Percentiles rank a stretch among this genome's conserved stretches.
Evolutionary conservation across 1,140 invertebrate species (phyloP).

Genomic region (Bicyclus anynana): DNA sequence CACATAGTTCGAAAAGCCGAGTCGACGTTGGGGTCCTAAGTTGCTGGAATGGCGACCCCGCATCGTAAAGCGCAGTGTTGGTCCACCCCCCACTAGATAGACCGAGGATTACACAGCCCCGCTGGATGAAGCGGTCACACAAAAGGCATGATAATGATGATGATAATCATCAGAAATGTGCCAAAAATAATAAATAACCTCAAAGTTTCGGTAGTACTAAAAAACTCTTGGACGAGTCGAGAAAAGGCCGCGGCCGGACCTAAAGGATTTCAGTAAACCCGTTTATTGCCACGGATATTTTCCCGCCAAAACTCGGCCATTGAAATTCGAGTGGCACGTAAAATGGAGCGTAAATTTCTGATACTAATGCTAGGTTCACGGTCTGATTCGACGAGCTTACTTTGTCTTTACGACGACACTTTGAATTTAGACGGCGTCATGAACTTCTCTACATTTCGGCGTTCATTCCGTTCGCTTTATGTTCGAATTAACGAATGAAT

Average conservation of each 20-base stretch:
- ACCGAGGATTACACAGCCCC: too few species aligned
- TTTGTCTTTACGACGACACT: conserved; percentile 35
- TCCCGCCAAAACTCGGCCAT: conserved; percentile 36
- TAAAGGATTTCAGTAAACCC: conserved; percentile 55
- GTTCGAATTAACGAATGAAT: too few species aligned
- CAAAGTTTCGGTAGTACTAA: conserved; percentile 39
- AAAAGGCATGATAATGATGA: too few species aligned
- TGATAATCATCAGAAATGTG: not conserved
- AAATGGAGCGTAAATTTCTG: conserved; percentile 38
- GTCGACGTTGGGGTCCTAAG: too few species aligned
- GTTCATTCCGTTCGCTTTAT: too few species aligned
- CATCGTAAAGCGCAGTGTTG: too few species aligned
- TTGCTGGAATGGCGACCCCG: too few species aligned
- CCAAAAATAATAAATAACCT: conserved; percentile 33
- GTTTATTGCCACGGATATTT: conserved; percentile 43
- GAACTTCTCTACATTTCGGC: not conserved
- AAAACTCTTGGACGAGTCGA: conserved; percentile 47
- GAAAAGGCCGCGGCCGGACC: conserved; percentile 35
- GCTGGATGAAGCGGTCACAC: too few species aligned
- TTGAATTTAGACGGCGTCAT: not conserved
- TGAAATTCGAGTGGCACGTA: conserved; percentile 61
- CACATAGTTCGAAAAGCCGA: too few species aligned
- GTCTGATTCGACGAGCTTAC: conserved; percentile 32
- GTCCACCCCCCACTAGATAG: too few species aligned
- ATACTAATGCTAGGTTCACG: conserved; percentile 37